Evolutionary conservation across 2,113 vertebrate species (phyloP).

Genomic region (Xenus cinereus): DNA sequence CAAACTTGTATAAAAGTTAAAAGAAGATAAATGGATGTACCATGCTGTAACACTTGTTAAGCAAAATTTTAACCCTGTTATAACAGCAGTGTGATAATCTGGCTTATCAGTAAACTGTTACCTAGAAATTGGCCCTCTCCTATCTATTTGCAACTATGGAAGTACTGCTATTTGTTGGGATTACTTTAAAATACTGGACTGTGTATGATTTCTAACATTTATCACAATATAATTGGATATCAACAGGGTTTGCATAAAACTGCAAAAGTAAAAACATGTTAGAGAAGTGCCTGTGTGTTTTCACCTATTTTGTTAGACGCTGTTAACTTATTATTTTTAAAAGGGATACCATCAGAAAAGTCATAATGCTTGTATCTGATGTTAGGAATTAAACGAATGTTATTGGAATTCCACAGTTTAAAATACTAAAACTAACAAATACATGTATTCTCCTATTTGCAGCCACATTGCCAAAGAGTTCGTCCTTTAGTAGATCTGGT

Average conservation of each 20-base stretch:
- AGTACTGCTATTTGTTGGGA: not conserved
- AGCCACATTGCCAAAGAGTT: conserved; percentile 90
- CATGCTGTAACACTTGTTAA: not conserved
- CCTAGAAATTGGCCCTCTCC: not conserved
- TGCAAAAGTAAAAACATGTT: not conserved
- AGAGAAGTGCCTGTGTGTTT: not conserved
- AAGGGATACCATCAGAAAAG: not conserved
- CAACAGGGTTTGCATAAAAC: not conserved
- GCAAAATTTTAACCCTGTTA: not conserved
- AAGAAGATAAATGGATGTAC: not conserved
- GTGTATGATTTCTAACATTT: not conserved
- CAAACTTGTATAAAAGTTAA: not conserved
- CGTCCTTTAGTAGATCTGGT: conserved; percentile 91
- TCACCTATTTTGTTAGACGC: not conserved
- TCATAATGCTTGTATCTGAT: not conserved
- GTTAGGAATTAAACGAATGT: not conserved
- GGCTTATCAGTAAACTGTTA: not conserved
- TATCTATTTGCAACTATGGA: not conserved
- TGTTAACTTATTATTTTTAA: not conserved
- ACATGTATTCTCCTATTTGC: conserved; percentile 55
- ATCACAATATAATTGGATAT: not conserved
- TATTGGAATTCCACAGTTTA: not conserved
- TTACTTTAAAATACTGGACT: not conserved
- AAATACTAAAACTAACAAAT: not conserved
- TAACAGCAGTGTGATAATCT: not conserved